Evolutionary conservation across 1,140 invertebrate genomes (phyloP), one percentile per base, ranked within the genome.

Genomic region (Daktulosphaira vitifoliae): DNA sequence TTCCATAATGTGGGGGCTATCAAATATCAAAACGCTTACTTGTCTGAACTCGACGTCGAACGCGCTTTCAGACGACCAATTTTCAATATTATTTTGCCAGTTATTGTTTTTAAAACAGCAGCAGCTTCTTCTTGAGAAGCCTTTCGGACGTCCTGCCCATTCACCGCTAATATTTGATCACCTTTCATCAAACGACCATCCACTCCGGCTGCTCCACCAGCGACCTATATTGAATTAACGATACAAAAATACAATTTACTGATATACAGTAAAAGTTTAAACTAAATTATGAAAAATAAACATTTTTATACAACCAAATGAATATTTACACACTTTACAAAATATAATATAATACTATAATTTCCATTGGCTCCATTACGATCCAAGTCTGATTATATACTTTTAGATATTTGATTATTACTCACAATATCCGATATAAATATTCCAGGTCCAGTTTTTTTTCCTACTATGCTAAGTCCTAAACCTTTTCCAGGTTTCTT

Each of bases 341-440:
- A n/a, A n/a, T n/a, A n/a, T n/a, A n/a, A n/a, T n/a, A n/a, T n/a
- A n/a, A n/a, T n/a, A n/a, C n/a, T n/a, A n/a, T n/a, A n/a, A n/a
- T n/a, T n/a, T n/a, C n/a, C n/a, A n/a, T n/a, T n/a, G n/a, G n/a
- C n/a, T n/a, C n/a, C n/a, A n/a, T n/a, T n/a, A n/a, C n/a, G n/a
- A n/a, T n/a, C n/a, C n/a, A n/a, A n/a, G n/a, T n/a, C n/a, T n/a
- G n/a, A n/a, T n/a, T n/a, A n/a, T n/a, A n/a, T n/a, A n/a, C n/a
- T n/a, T n/a, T n/a, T n/a, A n/a, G n/a, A n/a, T n/a, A n/a, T n/a
- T n/a, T n/a, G n/a, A n/a, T n/a, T 4, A 66, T 38, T 65, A 78
- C 84, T 83, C 75, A 98, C 96, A 72, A 98, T 82, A 74, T 98
- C 95, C 22, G 89, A 91, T 66, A 99, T 87, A 74, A 93, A 98